These are phyloP conservation scores for Campylomormyrus numenius DNA, from an alignment of 2,113 vertebrate genomes.

Conservation along the genomic window DNA sequence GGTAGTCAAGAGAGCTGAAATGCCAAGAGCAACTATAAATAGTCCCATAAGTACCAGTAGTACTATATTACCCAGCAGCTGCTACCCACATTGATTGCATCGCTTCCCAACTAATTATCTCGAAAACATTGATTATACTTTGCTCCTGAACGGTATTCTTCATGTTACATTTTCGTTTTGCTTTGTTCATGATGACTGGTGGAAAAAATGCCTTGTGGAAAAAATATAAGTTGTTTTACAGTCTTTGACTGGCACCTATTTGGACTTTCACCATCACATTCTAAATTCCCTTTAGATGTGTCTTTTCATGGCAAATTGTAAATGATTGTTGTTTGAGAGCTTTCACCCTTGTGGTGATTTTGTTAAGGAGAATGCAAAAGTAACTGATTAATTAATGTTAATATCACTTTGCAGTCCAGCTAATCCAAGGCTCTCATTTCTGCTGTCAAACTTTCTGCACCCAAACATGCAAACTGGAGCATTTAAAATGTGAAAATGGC, in stretches of 20 bases:
- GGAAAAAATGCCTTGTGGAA: background rate
- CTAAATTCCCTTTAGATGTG: background rate
- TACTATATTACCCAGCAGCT: background rate
- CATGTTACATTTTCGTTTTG: background rate
- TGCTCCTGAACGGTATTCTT: background rate
- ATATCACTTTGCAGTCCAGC: background rate
- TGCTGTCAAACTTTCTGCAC: background rate
- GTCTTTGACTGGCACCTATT: background rate
- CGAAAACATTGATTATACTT: background rate
- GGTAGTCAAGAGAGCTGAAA: background rate
- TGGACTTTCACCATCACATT: background rate
- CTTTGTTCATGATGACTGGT: background rate
- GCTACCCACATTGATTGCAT: background rate
- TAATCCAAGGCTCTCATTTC: background rate
- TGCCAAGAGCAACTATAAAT: background rate
- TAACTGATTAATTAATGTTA: background rate
- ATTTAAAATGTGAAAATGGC: background rate
- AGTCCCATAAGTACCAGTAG: background rate
- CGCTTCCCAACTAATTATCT: background rate
- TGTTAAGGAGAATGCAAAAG: background rate
- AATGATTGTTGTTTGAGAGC: background rate
- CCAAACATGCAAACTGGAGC: background rate
- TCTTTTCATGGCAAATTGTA: background rate
- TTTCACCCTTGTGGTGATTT: background rate
- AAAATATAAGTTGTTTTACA: background rate